Conservation (phyloP, 2,113 vertebrate genomes). For the Meleagris gallopavo region DNA sequence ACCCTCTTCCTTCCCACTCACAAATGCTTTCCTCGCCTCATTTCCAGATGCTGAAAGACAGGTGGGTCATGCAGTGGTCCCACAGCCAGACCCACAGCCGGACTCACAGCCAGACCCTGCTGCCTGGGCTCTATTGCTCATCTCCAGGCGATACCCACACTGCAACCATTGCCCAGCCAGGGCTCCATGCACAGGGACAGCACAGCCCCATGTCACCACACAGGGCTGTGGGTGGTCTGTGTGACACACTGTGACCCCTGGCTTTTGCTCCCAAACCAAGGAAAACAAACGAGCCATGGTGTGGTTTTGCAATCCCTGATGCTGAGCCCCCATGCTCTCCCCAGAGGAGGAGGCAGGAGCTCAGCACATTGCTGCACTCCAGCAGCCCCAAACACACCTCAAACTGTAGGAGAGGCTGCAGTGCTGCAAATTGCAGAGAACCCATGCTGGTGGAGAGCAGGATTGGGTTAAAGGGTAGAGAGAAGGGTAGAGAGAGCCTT, state of each 20-base stretch:
- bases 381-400: accelerated
- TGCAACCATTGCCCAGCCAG: neutral
- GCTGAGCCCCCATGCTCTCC: accelerated
- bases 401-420: neutral
- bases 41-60: neutral
- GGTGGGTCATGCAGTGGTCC: neutral
- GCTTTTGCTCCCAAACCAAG: constrained; percentile 25
- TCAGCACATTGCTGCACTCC: accelerated
- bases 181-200: neutral
- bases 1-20: neutral
- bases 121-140: too few relatives aligned
- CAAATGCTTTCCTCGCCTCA: neutral
- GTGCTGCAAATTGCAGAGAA: neutral
- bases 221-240: constrained; percentile 27
- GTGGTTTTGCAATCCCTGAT: neutral
- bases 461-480: constrained; percentile 42
- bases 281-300: neutral
- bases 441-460: neutral
- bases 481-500: neutral
- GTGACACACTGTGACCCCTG: neutral
- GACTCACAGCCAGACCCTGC: neutral
- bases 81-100: neutral
- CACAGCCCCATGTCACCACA: neutral
- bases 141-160: neutral
- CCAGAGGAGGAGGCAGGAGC: accelerated